These are phyloP conservation scores for Onychostruthus taczanowskii DNA, from an alignment of 2,113 vertebrate species.

Conservation along the genomic window DNA sequence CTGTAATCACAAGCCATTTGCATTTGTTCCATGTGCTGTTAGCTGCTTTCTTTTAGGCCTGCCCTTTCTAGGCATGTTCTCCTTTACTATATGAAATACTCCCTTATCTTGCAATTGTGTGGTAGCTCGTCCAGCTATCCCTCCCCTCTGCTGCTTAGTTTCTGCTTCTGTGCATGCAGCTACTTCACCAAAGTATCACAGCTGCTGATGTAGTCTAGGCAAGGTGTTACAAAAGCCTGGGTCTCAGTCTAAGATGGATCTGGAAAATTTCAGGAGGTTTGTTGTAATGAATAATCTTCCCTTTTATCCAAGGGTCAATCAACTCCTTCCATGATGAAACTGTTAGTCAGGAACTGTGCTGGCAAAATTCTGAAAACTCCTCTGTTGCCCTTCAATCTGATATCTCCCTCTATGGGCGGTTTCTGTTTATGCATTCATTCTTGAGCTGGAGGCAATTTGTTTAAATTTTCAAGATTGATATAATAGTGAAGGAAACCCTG, in stretches of 20 bases:
- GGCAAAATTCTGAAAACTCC: not conserved
- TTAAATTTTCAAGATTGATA: not conserved
- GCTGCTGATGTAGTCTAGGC: not conserved
- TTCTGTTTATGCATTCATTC: not conserved
- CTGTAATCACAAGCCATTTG: not conserved
- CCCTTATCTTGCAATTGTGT: not conserved
- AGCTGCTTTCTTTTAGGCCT: not conserved
- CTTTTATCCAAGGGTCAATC: not conserved
- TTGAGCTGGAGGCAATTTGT: not conserved
- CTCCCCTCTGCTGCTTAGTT: not conserved
- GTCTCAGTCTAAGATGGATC: not conserved
- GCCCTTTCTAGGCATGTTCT: not conserved
- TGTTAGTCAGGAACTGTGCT: not conserved
- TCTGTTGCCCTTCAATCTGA: not conserved
- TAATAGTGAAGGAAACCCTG: not conserved
- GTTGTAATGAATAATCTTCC: not conserved
- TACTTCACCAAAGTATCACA: not conserved
- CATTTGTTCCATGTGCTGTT: accelerated
- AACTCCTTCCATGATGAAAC: not conserved
- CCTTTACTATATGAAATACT: not conserved
- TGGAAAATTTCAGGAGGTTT: not conserved
- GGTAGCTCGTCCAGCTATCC: not conserved
- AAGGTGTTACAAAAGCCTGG: not conserved
- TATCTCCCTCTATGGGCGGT: not conserved
- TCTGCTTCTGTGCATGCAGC: not conserved